A percentile compares a stretch with the other conserved stretches of the same genome.
phyloP scores from a whole-genome alignment of 2,888 invertebrate genomes.

The Toxonevra muliebris region DNA sequence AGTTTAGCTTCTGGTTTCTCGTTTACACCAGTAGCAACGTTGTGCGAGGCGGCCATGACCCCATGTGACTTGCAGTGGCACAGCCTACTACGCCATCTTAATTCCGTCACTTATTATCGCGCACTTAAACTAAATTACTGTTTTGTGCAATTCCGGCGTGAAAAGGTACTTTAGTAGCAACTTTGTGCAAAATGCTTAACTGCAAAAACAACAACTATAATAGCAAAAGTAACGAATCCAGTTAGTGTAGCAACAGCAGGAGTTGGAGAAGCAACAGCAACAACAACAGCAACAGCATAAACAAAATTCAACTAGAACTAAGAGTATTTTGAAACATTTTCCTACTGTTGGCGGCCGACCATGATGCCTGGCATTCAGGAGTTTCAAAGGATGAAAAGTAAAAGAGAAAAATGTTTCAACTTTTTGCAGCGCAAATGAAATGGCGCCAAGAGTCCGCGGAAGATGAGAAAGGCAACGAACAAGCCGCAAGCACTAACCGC shows the following conservation, averaged over 20 bases:
- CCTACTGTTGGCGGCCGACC: no score
- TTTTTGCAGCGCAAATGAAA: constrained; percentile 29
- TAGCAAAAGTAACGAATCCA: background rate
- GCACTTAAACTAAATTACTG: constrained; percentile 34
- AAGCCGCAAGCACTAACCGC: constrained; percentile 6
- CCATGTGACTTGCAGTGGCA: background rate
- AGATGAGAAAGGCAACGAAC: background rate
- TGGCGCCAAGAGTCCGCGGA: constrained; percentile 9
- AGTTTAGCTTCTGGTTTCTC: background rate
- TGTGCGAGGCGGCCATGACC: background rate
- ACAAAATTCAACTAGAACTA: no score
- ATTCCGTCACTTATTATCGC: constrained; percentile 32
- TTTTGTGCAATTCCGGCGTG: constrained; percentile 33
- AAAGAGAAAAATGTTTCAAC: constrained; percentile 16
- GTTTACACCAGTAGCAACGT: background rate
- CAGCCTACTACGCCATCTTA: constrained; percentile 4
- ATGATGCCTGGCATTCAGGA: background rate
- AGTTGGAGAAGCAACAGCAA: background rate
- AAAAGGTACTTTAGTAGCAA: constrained; percentile 26
- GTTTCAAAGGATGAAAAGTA: background rate
- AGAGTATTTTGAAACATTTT: no score
- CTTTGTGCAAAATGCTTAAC: background rate
- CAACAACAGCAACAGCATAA: background rate
- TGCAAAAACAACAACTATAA: background rate
- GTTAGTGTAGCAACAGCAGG: background rate